phyloP scores from a whole-genome alignment of 2,888 invertebrate genomes.

The Lepidocyrtoides sp. region DNA sequence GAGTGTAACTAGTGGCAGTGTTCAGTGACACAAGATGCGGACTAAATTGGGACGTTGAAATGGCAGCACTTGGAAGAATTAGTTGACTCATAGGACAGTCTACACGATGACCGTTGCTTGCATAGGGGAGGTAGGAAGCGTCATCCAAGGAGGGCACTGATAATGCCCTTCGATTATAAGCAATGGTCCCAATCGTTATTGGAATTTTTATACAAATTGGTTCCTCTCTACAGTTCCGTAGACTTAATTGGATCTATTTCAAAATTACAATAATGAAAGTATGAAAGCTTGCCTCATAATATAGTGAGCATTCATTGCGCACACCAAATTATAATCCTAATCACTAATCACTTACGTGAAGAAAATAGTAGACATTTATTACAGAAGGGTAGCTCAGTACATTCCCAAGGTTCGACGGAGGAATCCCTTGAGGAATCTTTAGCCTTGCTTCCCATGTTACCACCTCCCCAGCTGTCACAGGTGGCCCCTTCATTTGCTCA shows the following conservation, averaged over 20 bases:
- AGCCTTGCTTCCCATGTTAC: constrained; percentile 79
- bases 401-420: constrained; percentile 81
- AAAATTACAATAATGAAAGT: background rate
- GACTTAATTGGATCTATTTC: constrained; percentile 73
- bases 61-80: constrained; percentile 64
- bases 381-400: constrained; percentile 76
- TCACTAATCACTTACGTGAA: constrained; percentile 80
- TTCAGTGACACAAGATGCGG: constrained; percentile 69
- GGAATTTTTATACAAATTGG: constrained; percentile 78
- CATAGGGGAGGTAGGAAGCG: background rate
- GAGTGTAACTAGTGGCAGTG: constrained; percentile 47
- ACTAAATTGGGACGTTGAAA: constrained; percentile 72
- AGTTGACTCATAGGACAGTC: constrained; percentile 77
- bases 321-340: background rate
- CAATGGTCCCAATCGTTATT: constrained; percentile 76
- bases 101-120: constrained; percentile 59
- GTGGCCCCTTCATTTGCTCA: constrained; percentile 80
- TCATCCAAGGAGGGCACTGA: constrained; percentile 65
- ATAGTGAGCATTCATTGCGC: no score
- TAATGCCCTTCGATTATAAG: constrained; percentile 52
- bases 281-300: no score
- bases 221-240: constrained; percentile 76
- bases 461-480: constrained; percentile 76
- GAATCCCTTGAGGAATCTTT: constrained; percentile 78
- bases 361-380: constrained; percentile 75